Evolutionary conservation across 2,888 invertebrate genomes (phyloP).

Genomic region (Sclerodermus sp.): DNA sequence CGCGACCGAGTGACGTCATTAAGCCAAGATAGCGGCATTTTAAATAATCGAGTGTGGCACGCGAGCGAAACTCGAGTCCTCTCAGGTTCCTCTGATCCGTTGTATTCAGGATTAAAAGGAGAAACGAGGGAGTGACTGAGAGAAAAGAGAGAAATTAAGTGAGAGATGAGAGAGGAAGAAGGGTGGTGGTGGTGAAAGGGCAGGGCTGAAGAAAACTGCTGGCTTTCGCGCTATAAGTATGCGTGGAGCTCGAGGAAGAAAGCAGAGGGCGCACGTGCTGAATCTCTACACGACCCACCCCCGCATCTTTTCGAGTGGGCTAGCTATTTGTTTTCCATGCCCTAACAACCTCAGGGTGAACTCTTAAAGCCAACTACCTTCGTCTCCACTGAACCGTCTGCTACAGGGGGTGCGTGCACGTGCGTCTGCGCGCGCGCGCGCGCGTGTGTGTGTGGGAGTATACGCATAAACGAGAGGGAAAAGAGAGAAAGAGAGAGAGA

Average conservation of each 20-base stretch:
- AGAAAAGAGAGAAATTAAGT: not conserved
- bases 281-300: constrained; percentile 12
- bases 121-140: not conserved
- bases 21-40: too few relatives aligned
- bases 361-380: constrained; percentile 38
- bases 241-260: not conserved
- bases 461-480: too few relatives aligned
- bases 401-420: constrained; percentile 13
- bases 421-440: not conserved
- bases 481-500: too few relatives aligned
- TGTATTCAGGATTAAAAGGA: too few relatives aligned
- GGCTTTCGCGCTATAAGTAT: not conserved
- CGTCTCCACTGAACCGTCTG: constrained; percentile 8
- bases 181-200: constrained; percentile 14
- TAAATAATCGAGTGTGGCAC: too few relatives aligned
- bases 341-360: constrained; percentile 30
- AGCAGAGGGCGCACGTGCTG: constrained; percentile 18
- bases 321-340: constrained; percentile 41
- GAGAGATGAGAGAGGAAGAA: constrained; percentile 15
- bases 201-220: constrained; percentile 7
- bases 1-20: too few relatives aligned
- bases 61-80: too few relatives aligned
- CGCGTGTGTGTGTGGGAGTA: not conserved
- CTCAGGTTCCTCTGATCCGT: too few relatives aligned
- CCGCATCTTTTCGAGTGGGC: constrained; percentile 10